Evolutionary conservation across 1,140 invertebrate species (phyloP), one percentile per base, ranked within the genome.

Genomic region (Oscheius sp.): DNA sequence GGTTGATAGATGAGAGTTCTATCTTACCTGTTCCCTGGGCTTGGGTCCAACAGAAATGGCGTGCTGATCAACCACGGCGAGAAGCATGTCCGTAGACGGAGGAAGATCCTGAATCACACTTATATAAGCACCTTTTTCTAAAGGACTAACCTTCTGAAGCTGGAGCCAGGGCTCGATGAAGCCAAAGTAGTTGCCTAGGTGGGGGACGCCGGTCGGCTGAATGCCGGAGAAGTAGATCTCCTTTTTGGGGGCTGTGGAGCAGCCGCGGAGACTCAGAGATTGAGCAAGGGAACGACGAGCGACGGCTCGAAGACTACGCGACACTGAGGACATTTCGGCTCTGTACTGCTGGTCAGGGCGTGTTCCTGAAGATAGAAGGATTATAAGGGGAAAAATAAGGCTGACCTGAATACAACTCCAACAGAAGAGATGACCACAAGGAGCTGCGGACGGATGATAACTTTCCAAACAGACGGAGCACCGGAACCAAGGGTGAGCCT

Each of bases 151-250:
- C 64, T 95, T 87, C 86, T 97, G 95, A 28, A 95, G 83, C 20
- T 90, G 85, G 4, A 92, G 88, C 91, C 94, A 98, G 82, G 91
- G 90, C 67, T 90, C 87, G 46, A 99, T 89, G 0, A 93, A 94
- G 49, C 95, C 95, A 79, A 97, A 90, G 86, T 98, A 99, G 87
- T 99, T 99, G 1, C 96, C 96, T 58, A 99, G 87, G 86, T 99
- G 96, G 49, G 96, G 86, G 3, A 89, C 86, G 23, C 95, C 95
- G 3, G 95, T 97, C 1, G 96, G 95, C 85, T 99, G 96, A 82
- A 99, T 91, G 15, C 94, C 96, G 10, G 94, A 94, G 79, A 97
- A 91, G 79, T 95, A 74, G 62, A 75, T 67, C 7, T 55, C 49
- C 28, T 55, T 7, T 13, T 15, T 20, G 4, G 49, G 28, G 28